phyloP scores from a whole-genome alignment of 2,113 vertebrate species.

The Xiphophorus hellerii region DNA sequence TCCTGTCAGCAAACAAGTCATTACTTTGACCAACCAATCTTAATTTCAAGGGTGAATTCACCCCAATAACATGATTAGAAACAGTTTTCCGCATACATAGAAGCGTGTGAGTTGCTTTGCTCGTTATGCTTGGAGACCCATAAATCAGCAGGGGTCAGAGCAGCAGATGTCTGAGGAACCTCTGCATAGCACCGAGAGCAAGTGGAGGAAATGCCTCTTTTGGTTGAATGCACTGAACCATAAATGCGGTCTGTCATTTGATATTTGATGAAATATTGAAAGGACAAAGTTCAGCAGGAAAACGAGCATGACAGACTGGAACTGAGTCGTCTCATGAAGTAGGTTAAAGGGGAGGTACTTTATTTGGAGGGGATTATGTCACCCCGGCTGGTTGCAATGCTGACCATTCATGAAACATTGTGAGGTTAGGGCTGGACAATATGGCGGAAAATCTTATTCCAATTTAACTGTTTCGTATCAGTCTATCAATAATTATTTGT shows the following conservation, averaged over 20 bases:
- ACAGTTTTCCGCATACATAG: not conserved
- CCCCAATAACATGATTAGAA: constrained; percentile 4
- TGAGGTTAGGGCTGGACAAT: not conserved
- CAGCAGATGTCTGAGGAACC: not conserved
- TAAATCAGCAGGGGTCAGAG: constrained; percentile 4
- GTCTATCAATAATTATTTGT: no score
- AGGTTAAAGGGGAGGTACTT: constrained; percentile 23
- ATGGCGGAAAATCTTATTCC: no score
- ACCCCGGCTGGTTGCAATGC: not conserved
- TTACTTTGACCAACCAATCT: constrained; percentile 4
- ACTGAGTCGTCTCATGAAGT: constrained; percentile 33
- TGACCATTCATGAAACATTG: constrained; percentile 9
- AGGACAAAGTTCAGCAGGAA: constrained; percentile 51
- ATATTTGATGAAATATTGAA: constrained; percentile 64
- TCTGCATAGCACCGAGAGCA: constrained; percentile 2
- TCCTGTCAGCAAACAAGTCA: not conserved
- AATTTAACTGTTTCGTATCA: no score
- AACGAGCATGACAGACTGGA: constrained; percentile 15
- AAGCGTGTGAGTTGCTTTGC: constrained; percentile 3
- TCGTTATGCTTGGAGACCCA: constrained; percentile 6
- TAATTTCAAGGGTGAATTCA: constrained; percentile 18
- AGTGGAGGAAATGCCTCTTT: constrained; percentile 2
- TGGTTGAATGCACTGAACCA: constrained; percentile 36
- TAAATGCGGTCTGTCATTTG: constrained; percentile 61
- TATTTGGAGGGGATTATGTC: constrained; percentile 10